Conservation (phyloP, 2,113 vertebrate species). For the Phoxinus phoxinus region DNA sequence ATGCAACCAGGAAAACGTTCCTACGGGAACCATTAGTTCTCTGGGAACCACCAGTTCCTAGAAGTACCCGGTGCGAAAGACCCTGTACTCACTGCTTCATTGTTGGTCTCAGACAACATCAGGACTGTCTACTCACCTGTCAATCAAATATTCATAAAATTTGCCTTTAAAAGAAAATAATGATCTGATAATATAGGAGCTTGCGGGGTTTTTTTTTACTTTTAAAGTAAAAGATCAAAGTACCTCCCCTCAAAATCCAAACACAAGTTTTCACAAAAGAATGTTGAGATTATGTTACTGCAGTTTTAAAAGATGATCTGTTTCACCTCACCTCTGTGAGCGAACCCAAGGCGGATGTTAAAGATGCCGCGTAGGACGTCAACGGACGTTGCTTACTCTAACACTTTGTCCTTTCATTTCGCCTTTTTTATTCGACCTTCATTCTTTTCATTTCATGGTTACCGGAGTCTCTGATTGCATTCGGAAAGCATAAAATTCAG, state of each 20-base stretch:
- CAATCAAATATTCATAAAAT: background rate
- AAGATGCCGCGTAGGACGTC: background rate
- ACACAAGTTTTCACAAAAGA: background rate
- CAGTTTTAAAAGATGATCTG: no score
- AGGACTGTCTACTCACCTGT: background rate
- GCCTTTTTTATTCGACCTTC: slow-evolving; percentile 1
- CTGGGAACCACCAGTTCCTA: no score
- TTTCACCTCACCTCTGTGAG: background rate
- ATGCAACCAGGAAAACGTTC: no score
- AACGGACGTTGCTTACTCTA: background rate
- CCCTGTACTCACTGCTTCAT: no score
- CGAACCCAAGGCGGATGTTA: background rate
- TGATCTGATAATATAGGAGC: no score
- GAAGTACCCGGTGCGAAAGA: no score
- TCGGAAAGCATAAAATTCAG: background rate
- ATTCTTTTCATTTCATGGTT: slow-evolving; percentile 29
- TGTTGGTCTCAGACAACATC: background rate
- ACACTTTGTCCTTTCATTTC: slow-evolving; percentile 18
- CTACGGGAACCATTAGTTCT: no score
- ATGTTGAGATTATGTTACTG: background rate
- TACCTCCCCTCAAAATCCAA: background rate
- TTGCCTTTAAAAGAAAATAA: no score
- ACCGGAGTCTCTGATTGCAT: background rate
- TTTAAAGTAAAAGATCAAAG: no score
- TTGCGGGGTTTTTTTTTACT: no score